Evolutionary conservation across 2,888 invertebrate genomes (phyloP).

Genomic region (Alloplasta piceator): DNA sequence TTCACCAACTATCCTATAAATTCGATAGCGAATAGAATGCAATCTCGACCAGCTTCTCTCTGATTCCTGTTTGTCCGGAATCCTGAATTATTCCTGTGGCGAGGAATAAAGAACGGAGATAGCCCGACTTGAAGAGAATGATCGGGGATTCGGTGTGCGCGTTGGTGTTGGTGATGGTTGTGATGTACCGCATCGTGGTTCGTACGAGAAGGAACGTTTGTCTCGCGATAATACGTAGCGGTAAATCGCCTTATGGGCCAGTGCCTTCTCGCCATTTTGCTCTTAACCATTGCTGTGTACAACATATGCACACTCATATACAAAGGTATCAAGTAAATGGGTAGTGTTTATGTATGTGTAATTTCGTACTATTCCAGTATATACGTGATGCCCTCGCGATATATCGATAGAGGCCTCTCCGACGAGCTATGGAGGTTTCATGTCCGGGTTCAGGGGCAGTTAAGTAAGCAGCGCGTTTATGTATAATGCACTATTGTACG

Average conservation of each 20-base stretch:
- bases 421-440: conserved; percentile 46
- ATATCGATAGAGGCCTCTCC: conserved; percentile 39
- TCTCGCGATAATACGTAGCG: conserved; percentile 74
- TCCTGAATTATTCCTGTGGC: conserved; percentile 42
- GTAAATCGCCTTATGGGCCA: conserved; percentile 69
- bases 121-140: conserved; percentile 18
- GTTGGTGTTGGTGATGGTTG: conserved; percentile 59
- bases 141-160: conserved; percentile 35
- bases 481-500: conserved; percentile 60
- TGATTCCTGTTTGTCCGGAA: conserved; percentile 14
- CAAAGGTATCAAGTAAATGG: not conserved
- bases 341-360: conserved; percentile 1
- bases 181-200: conserved; percentile 59
- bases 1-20: conserved; percentile 24
- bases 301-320: no score
- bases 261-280: conserved; percentile 52
- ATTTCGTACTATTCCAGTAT: conserved; percentile 27
- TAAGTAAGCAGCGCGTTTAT: conserved; percentile 63
- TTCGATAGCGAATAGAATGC: conserved; percentile 47
- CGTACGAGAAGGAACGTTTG: conserved; percentile 61
- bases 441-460: conserved; percentile 72
- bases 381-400: conserved; percentile 36
- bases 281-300: conserved; percentile 8
- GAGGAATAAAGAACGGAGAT: conserved; percentile 32
- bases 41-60: conserved; percentile 25